Evolutionary conservation across 64 coral and sea anemone genomes (phyloP), one percentile per base, ranked within the genome.

Genomic region (Catalaphyllia jardinei): DNA sequence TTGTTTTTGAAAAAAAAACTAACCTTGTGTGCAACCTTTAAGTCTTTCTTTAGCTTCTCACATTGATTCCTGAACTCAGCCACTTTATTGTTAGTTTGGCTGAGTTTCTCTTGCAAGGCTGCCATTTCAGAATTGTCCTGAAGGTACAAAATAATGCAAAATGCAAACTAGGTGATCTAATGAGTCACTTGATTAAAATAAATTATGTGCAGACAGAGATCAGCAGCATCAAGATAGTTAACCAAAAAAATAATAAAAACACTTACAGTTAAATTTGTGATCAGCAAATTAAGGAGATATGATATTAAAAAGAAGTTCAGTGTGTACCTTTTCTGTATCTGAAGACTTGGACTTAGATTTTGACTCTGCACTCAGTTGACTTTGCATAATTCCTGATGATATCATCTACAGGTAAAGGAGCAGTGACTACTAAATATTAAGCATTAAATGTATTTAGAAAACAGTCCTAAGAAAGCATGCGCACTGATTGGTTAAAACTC

Each of bases 61-160:
- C 93, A 98, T 74, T 98, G 93, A 73, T 98, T 98, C 60, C 96
- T 80, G 72, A 93, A 91, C 49, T 98, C 96, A 13, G 91, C 78
- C 91, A 98, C 82, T 88, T 98, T 98, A 57, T 59, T 71, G 46
- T 89, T 87, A 13, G 91, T 82, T 87, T 91, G 90, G 72, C 50
- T 91, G 29, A 98, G 72, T 86, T 93, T 98, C 4, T 98, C 96
- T 88, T 98, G 93, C 19, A 98, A 69, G 1, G 35, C 88, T 86
- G 60, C 62, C 31, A 29, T 19, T 55, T 89, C 94, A 15, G 80
- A 83, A 24, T 25, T 42, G 10, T 83, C 80, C 80, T 83, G 14
- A 33, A 73, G 2, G 10, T 15, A 25, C n/a, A 77, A 77, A 76
- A 16, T 12, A 49, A 15, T 19, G 1, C 14, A 75, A 33, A 16